Evolutionary conservation across 2,888 invertebrate species (phyloP).

Genomic region (Calephelis perditalis): DNA sequence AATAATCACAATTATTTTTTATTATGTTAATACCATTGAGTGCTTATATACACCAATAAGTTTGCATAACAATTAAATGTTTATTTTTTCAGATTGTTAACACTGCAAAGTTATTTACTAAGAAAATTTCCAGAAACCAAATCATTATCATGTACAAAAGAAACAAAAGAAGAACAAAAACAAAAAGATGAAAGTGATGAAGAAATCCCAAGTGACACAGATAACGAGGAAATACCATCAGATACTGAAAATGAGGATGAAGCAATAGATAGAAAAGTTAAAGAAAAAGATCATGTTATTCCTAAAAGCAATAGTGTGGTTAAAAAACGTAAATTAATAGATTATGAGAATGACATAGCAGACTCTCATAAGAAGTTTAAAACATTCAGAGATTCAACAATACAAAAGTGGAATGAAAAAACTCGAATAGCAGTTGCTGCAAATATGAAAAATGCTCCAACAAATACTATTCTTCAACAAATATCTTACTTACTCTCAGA

Average conservation of each 20-base stretch:
- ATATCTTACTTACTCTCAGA: slow-evolving; percentile 91
- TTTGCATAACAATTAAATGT: neutral
- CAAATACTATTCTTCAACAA: slow-evolving; percentile 84
- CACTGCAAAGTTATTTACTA: slow-evolving; percentile 66
- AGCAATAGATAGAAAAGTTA: slow-evolving; percentile 33
- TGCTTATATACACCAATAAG: neutral
- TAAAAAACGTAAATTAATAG: slow-evolving; percentile 76
- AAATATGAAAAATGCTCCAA: slow-evolving; percentile 79
- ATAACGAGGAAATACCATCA: slow-evolving; percentile 82
- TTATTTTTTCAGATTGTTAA: slow-evolving; percentile 53
- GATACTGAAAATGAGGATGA: slow-evolving; percentile 74
- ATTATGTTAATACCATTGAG: slow-evolving; percentile 4
- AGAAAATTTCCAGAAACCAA: slow-evolving; percentile 85
- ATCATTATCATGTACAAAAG: slow-evolving; percentile 53
- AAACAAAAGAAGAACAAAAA: slow-evolving; percentile 28
- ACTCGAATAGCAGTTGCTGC: slow-evolving; percentile 85
- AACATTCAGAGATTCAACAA: slow-evolving; percentile 85
- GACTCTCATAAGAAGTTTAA: slow-evolving; percentile 79
- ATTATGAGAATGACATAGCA: slow-evolving; percentile 78
- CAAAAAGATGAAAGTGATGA: slow-evolving; percentile 52
- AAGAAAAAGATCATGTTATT: slow-evolving; percentile 27
- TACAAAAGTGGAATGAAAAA: slow-evolving; percentile 97
- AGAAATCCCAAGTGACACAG: slow-evolving; percentile 73
- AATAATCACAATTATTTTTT: neutral
- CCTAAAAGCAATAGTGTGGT: slow-evolving; percentile 11